Percentiles rank a stretch among this genome's conserved stretches.
Evolutionary conservation across 2,888 invertebrate genomes (phyloP).

Genomic region (Clivina fossor): DNA sequence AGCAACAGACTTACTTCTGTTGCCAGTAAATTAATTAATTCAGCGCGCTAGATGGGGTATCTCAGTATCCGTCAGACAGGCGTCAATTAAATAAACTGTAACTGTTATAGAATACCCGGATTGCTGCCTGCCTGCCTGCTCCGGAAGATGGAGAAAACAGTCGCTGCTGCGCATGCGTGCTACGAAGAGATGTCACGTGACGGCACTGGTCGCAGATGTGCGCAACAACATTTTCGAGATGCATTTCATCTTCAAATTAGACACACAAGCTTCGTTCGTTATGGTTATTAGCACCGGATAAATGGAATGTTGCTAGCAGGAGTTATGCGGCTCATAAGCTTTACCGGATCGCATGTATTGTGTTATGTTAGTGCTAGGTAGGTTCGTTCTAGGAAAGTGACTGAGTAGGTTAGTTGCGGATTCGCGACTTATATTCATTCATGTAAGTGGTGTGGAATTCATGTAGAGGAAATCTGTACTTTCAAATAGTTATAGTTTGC

Average conservation of each 20-base stretch:
- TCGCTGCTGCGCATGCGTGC: too few relatives aligned
- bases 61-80: conserved; percentile 6
- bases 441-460: too few relatives aligned
- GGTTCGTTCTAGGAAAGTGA: too few relatives aligned
- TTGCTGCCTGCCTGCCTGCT: background rate
- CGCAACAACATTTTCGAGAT: conserved; percentile 12
- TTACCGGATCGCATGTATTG: background rate
- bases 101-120: conserved; percentile 7
- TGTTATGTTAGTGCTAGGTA: too few relatives aligned
- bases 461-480: too few relatives aligned
- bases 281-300: conserved; percentile 12
- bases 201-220: conserved; percentile 15
- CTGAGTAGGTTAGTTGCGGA: too few relatives aligned
- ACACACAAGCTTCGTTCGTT: conserved; percentile 7
- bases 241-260: conserved; percentile 18
- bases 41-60: conserved; percentile 5
- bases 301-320: conserved; percentile 15
- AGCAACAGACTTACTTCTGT: conserved; percentile 20
- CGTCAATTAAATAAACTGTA: conserved; percentile 23
- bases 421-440: too few relatives aligned
- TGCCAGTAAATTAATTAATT: conserved; percentile 28
- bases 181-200: conserved; percentile 6
- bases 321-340: background rate
- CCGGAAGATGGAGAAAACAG: too few relatives aligned
- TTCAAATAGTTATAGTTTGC: too few relatives aligned